These are phyloP conservation scores for Lasioglossum lativentre DNA, from an alignment of 2,888 invertebrate species.

Conservation along the genomic window DNA sequence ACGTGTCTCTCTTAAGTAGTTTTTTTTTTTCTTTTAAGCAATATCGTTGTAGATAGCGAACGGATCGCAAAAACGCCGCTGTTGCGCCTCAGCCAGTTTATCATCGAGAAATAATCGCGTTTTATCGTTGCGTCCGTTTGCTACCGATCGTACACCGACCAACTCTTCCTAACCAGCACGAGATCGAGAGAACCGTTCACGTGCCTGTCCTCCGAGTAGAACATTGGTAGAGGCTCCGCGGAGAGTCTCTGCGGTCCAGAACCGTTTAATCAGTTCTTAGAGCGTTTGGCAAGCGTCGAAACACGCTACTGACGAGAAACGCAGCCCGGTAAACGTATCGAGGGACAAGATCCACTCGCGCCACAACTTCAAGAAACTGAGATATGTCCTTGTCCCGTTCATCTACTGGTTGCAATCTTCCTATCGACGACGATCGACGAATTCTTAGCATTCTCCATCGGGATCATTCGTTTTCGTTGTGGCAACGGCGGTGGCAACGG, in stretches of 20 bases:
- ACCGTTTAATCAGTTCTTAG: not conserved
- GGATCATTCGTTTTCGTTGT: slow-evolving; percentile 35
- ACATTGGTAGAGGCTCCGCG: not conserved
- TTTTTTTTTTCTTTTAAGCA: too few relatives aligned
- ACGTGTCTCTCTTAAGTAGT: slow-evolving; percentile 47
- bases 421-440: not conserved
- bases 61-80: slow-evolving; percentile 26
- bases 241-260: not conserved
- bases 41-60: slow-evolving; percentile 21
- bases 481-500: slow-evolving; percentile 18
- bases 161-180: not conserved
- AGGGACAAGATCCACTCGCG: not conserved
- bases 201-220: not conserved
- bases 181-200: slow-evolving; percentile 7
- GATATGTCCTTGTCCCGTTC: not conserved
- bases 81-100: too few relatives aligned
- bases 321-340: not conserved
- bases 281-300: slow-evolving; percentile 1
- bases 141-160: slow-evolving; percentile 19
- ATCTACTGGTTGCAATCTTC: slow-evolving; percentile 25
- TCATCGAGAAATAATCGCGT: not conserved
- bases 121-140: slow-evolving; percentile 17
- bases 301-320: slow-evolving; percentile 14
- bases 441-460: slow-evolving; percentile 29
- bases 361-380: not conserved